Conservation (phyloP, 1,140 invertebrate genomes). For the Phymastichus coffea region DNA sequence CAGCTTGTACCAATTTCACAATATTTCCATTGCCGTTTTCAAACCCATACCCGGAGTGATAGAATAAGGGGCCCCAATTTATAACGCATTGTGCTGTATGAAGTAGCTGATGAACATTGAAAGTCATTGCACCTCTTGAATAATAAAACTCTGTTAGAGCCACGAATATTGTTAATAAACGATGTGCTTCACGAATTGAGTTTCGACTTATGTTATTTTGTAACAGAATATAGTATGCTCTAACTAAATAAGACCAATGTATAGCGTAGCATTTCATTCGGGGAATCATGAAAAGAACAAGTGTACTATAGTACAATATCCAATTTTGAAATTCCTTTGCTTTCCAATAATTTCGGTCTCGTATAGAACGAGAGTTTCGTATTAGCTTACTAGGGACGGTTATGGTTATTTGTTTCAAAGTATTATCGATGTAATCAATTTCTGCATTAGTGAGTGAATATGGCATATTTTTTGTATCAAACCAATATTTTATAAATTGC, state of each 20-base stretch:
- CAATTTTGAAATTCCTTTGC: conserved; percentile 29
- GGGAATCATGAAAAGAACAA: conserved; percentile 3
- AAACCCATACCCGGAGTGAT: conserved; percentile 15
- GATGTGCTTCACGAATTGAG: conserved; percentile 1
- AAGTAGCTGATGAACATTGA: conserved; percentile 20
- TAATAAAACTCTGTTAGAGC: conserved; percentile 18
- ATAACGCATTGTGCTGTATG: conserved; percentile 4
- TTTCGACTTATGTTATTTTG: conserved; percentile 18
- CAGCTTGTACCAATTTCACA: conserved; percentile 11
- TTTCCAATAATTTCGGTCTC: conserved; percentile 25
- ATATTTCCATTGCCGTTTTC: conserved; percentile 27
- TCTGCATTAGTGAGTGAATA: conserved; percentile 13
- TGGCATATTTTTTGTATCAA: conserved; percentile 3
- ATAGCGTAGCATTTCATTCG: conserved; percentile 4
- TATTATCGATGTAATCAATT: background rate
- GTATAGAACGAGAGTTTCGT: conserved; percentile 26
- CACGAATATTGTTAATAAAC: conserved; percentile 23
- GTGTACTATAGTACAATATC: conserved; percentile 23
- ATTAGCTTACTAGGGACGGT: conserved; percentile 12
- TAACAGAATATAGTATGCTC: conserved; percentile 25
- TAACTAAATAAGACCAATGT: conserved; percentile 27
- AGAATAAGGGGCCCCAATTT: background rate
- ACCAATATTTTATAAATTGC: conserved; percentile 26
- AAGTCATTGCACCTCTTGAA: conserved; percentile 22
- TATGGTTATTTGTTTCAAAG: background rate